Evolutionary conservation across 2,113 vertebrate species (phyloP).

Genomic region (Empidonax traillii): DNA sequence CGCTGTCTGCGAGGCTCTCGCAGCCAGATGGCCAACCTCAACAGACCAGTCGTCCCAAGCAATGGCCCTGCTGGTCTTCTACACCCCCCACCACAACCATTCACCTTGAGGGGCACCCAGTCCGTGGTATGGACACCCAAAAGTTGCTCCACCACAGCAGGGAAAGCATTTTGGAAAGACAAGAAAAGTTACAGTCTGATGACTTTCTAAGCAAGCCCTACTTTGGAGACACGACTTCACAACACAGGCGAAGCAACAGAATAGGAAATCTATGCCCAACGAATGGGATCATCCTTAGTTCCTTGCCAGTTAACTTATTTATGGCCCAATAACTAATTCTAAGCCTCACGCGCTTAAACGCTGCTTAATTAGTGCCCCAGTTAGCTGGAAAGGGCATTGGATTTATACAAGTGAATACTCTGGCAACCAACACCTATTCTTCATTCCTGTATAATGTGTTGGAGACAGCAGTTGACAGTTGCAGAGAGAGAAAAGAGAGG

Average conservation of each 20-base stretch:
- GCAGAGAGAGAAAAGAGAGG: neutral
- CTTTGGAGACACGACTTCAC: neutral
- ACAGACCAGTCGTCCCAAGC: rapidly evolving
- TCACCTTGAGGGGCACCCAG: rapidly evolving
- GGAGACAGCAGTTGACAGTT: neutral
- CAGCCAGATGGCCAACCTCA: neutral
- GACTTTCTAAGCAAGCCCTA: neutral
- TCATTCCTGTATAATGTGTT: neutral
- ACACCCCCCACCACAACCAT: neutral
- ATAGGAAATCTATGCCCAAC: neutral
- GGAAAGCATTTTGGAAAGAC: neutral
- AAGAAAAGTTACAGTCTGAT: neutral
- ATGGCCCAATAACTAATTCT: neutral
- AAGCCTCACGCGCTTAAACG: neutral
- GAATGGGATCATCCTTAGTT: neutral
- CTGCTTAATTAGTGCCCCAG: constrained; percentile 11
- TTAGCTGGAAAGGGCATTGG: neutral
- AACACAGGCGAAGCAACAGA: neutral
- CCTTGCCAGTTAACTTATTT: neutral
- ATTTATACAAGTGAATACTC: neutral
- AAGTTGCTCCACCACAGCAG: neutral
- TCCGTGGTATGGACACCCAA: rapidly evolving
- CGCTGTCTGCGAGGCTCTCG: neutral
- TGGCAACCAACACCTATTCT: neutral
- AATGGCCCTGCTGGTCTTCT: neutral